These are phyloP conservation scores for Microtus richardsoni DNA, from an alignment of 2,113 vertebrate genomes.

Conservation along the genomic window DNA sequence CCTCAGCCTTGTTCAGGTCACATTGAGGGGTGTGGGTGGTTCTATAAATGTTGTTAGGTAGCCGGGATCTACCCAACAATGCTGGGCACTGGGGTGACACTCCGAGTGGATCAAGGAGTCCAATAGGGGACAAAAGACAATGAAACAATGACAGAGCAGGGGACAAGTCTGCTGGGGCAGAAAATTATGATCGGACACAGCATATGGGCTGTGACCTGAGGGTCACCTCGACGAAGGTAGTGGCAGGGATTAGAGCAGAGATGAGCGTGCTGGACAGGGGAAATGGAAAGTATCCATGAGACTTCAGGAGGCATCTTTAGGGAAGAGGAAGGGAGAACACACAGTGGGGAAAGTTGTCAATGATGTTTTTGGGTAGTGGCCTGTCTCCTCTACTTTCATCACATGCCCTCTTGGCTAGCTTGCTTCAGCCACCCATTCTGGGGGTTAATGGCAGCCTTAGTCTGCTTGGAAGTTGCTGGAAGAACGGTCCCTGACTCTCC, in stretches of 20 bases:
- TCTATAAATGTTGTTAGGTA: not conserved
- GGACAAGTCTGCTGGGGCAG: not conserved
- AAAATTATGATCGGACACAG: not conserved
- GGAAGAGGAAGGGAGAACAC: not conserved
- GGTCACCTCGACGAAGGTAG: not conserved
- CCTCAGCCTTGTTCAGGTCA: not conserved
- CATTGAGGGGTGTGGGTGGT: not conserved
- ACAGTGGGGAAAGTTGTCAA: not conserved
- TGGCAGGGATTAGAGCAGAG: not conserved
- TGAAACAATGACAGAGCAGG: not conserved
- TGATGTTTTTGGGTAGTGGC: not conserved
- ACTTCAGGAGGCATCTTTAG: too few relatives aligned
- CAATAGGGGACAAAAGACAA: not conserved
- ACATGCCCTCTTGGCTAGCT: not conserved
- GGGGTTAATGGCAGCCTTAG: not conserved
- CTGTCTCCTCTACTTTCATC: not conserved
- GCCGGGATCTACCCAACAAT: not conserved
- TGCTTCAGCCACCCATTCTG: not conserved
- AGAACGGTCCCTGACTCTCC: not conserved
- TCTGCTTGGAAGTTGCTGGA: not conserved
- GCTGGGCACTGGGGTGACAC: not conserved
- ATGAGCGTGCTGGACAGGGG: too few relatives aligned
- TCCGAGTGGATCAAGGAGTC: not conserved
- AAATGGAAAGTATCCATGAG: too few relatives aligned
- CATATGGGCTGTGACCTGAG: not conserved